Percentiles rank a stretch among this genome's conserved stretches.
Evolutionary conservation across 2,797 vertebrate genomes (phyloP).

Genomic region (Leptodactylus fallax): DNA sequence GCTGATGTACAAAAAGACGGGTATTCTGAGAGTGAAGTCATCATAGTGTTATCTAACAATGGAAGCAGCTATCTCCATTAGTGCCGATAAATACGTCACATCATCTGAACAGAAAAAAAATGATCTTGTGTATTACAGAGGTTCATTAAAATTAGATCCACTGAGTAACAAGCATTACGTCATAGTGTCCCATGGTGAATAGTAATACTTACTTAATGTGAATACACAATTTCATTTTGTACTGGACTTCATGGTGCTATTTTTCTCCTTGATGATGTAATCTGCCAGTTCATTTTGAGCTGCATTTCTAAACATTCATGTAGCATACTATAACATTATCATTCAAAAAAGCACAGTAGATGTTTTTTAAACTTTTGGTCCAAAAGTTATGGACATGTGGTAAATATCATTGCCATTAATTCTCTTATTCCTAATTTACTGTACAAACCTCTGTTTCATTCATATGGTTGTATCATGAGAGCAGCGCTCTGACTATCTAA

Average conservation of each 20-base stretch:
- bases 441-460: no score
- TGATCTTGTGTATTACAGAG: conserved; percentile 33
- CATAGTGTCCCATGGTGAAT: conserved; percentile 42
- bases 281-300: neutral
- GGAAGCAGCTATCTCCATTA: conserved; percentile 52
- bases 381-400: no score
- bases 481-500: no score
- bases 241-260: conserved; percentile 8
- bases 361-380: no score
- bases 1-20: conserved; percentile 52
- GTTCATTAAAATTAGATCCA: conserved; percentile 52
- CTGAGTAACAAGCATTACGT: conserved; percentile 48
- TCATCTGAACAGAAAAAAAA: conserved; percentile 41
- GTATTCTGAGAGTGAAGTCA: conserved; percentile 56
- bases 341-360: no score
- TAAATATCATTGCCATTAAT: no score
- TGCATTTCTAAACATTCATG: neutral
- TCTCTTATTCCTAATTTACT: no score
- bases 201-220: conserved; percentile 22
- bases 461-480: no score
- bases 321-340: no score
- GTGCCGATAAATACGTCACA: conserved; percentile 56
- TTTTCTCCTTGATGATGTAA: neutral
- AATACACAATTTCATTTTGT: conserved; percentile 21
- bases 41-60: conserved; percentile 56